Conservation (phyloP, 2,888 invertebrate species). For the Halictus ligatus region DNA sequence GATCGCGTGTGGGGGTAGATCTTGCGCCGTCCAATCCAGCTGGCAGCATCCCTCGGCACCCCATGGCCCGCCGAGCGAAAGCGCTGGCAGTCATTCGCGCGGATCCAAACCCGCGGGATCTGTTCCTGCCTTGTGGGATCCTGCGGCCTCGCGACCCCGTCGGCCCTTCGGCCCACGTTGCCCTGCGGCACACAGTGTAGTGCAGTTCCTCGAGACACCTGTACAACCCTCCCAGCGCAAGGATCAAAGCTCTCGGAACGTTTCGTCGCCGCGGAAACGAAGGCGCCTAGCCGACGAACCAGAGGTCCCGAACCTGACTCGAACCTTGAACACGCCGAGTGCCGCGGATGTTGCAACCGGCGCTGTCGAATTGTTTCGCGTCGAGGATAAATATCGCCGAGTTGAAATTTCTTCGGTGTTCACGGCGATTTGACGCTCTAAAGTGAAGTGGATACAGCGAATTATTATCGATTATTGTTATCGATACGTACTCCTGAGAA, state of each 20-base stretch:
- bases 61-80: conserved; percentile 71
- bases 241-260: conserved; percentile 11
- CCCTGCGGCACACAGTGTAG: neutral
- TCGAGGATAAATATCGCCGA: neutral
- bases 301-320: conserved; percentile 2
- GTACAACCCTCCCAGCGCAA: neutral
- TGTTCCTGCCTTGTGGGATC: conserved; percentile 48
- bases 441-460: neutral
- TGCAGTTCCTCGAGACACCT: neutral
- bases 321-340: neutral
- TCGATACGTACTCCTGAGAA: neutral
- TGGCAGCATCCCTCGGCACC: conserved; percentile 81
- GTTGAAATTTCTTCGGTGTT: neutral
- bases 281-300: neutral
- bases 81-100: conserved; percentile 82
- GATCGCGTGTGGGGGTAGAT: conserved; percentile 78
- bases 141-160: conserved; percentile 10
- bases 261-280: conserved; percentile 19
- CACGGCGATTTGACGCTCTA: neutral
- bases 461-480: neutral
- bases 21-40: conserved; percentile 82
- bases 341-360: neutral
- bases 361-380: neutral
- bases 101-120: conserved; percentile 79
- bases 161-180: conserved; percentile 1